Evolutionary conservation across 1,140 invertebrate genomes (phyloP).

Genomic region (Drosophila lini): DNA sequence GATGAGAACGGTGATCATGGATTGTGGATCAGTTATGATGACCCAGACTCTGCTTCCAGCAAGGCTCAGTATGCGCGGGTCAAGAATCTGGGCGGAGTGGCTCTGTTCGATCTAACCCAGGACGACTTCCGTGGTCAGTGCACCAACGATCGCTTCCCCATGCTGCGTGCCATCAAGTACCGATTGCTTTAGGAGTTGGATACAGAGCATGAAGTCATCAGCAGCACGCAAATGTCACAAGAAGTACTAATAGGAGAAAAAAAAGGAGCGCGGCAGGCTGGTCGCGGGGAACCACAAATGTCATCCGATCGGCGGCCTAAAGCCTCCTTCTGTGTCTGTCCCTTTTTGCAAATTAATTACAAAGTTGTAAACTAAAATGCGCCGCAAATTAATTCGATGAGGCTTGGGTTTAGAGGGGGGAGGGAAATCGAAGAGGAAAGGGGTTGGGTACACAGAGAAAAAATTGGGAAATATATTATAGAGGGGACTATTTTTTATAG

Average conservation of each 20-base stretch:
- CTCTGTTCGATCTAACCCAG: conserved; percentile 91
- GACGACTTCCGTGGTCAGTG: conserved; percentile 94
- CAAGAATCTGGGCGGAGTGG: conserved; percentile 92
- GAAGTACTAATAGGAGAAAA: neutral
- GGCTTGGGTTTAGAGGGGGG: neutral
- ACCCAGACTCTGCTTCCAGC: conserved; percentile 92
- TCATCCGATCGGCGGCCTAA: conserved; percentile 24
- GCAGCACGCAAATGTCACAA: conserved; percentile 35
- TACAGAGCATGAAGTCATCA: conserved; percentile 33
- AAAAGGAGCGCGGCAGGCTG: neutral
- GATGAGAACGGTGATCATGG: conserved; percentile 88
- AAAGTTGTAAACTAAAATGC: conserved; percentile 80
- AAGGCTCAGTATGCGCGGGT: conserved; percentile 91
- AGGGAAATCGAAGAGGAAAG: neutral
- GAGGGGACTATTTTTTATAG: neutral
- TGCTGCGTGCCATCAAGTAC: conserved; percentile 88
- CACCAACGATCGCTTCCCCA: conserved; percentile 90
- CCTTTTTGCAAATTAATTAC: conserved; percentile 77
- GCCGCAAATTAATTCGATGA: conserved; percentile 74
- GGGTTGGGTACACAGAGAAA: neutral
- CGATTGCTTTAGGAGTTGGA: conserved; percentile 84
- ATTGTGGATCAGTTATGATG: conserved; percentile 96
- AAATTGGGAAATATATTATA: neutral
- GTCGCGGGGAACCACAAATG: conserved; percentile 36
- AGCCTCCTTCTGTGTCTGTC: conserved; percentile 43